Conservation (phyloP, 2,888 invertebrate genomes). For the Hemicrepidius hirtus region DNA sequence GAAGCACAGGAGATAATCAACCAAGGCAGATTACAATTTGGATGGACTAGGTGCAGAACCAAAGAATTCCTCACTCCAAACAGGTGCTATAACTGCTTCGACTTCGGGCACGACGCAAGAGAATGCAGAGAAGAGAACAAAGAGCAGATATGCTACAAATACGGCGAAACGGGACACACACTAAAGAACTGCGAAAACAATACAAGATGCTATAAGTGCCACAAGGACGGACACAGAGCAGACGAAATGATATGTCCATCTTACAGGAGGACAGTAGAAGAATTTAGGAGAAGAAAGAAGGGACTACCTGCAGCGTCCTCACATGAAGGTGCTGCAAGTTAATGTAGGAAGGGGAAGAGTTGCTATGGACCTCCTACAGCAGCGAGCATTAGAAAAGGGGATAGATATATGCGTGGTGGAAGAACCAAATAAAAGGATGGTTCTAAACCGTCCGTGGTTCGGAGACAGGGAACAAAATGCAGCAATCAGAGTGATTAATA, state of each 20-base stretch:
- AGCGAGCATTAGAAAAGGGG: background rate
- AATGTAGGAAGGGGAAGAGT: conserved; percentile 15
- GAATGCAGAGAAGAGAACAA: background rate
- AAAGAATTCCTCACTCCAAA: conserved; percentile 1
- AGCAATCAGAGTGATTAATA: too few species aligned
- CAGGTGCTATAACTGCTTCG: conserved; percentile 11
- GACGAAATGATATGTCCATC: conserved; percentile 10
- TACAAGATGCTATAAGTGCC: conserved; percentile 12
- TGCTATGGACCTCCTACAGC: background rate
- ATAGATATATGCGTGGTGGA: background rate
- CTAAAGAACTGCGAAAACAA: background rate
- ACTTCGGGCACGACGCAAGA: conserved; percentile 12
- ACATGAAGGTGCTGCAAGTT: background rate
- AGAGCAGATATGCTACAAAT: conserved; percentile 4
- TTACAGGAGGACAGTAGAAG: conserved; percentile 12
- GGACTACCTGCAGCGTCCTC: background rate
- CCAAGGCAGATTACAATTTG: background rate
- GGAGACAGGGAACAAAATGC: too few species aligned
- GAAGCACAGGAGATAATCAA: conserved; percentile 1
- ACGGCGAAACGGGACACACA: background rate
- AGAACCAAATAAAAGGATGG: too few species aligned
- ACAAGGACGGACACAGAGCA: conserved; percentile 5
- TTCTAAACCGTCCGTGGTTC: too few species aligned
- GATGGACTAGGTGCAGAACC: conserved; percentile 5
- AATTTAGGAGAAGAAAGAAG: background rate